phyloP scores from a whole-genome alignment of 1,140 invertebrate species.

The Chymomyza costata region DNA sequence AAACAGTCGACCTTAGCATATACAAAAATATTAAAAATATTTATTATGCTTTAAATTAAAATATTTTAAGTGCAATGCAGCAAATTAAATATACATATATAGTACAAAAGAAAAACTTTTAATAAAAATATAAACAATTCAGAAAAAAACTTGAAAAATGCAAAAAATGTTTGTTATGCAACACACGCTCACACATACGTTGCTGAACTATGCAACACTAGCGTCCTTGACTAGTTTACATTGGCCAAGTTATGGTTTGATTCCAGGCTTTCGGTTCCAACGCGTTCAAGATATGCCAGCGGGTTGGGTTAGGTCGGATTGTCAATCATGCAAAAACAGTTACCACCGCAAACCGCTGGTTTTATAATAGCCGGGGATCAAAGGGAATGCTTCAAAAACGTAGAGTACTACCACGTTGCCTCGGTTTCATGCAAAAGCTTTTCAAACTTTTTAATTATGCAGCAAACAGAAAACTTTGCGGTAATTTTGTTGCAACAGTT shows the following conservation, averaged over 20 bases:
- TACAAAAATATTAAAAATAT: too few relatives aligned
- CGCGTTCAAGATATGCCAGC: too few relatives aligned
- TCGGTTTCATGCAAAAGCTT: constrained; percentile 66
- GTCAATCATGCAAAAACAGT: constrained; percentile 72
- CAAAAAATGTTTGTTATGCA: too few relatives aligned
- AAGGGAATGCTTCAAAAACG: constrained; percentile 4
- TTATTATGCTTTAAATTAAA: too few relatives aligned
- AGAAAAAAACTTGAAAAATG: too few relatives aligned
- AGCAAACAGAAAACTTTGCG: constrained; percentile 71
- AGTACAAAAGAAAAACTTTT: too few relatives aligned
- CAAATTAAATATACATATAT: too few relatives aligned
- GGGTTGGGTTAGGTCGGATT: constrained; percentile 60
- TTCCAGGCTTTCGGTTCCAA: constrained; percentile 28
- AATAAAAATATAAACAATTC: too few relatives aligned
- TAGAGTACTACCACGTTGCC: constrained; percentile 32
- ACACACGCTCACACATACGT: constrained; percentile 5
- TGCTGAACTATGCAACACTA: constrained; percentile 18
- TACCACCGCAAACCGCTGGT: constrained; percentile 64
- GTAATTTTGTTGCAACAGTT: constrained; percentile 72
- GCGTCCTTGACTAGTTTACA: constrained; percentile 60
- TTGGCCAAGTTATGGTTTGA: constrained; percentile 21
- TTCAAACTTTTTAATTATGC: constrained; percentile 73
- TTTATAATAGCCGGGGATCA: constrained; percentile 60
- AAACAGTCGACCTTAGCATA: too few relatives aligned
- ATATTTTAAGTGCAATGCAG: too few relatives aligned